These are phyloP conservation scores for Sciurus vulgaris DNA, from an alignment of 2,797 vertebrate species.

Conservation along the genomic window DNA sequence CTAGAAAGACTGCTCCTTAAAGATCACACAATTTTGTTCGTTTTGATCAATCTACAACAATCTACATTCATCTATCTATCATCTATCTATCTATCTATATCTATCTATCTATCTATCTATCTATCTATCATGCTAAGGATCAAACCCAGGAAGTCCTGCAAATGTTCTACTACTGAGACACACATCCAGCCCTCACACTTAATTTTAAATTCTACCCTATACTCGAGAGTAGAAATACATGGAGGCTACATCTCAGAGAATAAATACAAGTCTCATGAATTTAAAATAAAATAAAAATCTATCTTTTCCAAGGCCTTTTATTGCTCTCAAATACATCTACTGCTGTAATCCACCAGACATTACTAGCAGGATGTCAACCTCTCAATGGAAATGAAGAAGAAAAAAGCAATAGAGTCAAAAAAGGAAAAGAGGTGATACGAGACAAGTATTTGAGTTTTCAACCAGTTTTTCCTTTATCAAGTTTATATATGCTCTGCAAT, in stretches of 20 bases:
- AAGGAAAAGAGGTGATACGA: not conserved
- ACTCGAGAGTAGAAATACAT: not conserved
- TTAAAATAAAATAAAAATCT: slow-evolving; percentile 59
- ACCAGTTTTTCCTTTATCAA: not conserved
- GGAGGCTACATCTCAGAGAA: slow-evolving; percentile 2
- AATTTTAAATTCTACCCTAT: slow-evolving; percentile 52
- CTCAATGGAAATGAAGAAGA: slow-evolving; percentile 52
- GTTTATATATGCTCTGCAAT: not conserved
- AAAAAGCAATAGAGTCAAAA: slow-evolving; percentile 47
- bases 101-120: too few relatives aligned
- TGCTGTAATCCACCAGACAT: not conserved
- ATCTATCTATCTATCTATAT: too few relatives aligned
- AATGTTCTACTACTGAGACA: not conserved
- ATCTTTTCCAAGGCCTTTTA: slow-evolving; percentile 49
- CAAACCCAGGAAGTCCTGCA: not conserved
- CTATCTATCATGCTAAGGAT: not conserved
- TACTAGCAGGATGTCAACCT: not conserved
- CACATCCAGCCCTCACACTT: not conserved
- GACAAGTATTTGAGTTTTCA: slow-evolving; percentile 37
- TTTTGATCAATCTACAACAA: too few relatives aligned
- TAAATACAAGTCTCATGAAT: slow-evolving; percentile 15
- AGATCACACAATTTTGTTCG: slow-evolving; percentile 18
- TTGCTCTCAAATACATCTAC: slow-evolving; percentile 4
- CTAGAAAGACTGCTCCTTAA: not conserved
- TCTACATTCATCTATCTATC: too few relatives aligned